Evolutionary conservation across 2,888 invertebrate genomes (phyloP).

Genomic region (Polydrusus pterygomalis): DNA sequence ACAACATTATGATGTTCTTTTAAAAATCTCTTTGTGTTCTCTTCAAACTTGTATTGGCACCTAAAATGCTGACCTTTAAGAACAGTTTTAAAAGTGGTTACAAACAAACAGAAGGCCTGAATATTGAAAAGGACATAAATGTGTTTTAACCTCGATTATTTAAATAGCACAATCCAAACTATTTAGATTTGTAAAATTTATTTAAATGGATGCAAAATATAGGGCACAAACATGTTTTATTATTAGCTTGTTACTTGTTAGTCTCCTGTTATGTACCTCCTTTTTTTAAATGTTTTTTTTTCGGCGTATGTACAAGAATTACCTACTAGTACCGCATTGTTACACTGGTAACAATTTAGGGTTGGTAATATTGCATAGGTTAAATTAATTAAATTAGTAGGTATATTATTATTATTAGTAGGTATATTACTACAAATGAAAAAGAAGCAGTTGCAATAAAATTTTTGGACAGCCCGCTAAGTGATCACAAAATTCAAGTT

Average conservation of each 20-base stretch:
- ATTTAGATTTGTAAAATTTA: slow-evolving; percentile 11
- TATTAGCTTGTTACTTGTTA: background rate
- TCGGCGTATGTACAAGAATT: too few relatives aligned
- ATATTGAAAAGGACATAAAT: slow-evolving; percentile 18
- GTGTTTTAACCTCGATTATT: slow-evolving; percentile 16
- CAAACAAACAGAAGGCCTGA: background rate
- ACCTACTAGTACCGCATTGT: too few relatives aligned
- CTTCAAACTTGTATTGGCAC: background rate
- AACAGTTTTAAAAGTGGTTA: background rate
- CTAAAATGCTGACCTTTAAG: slow-evolving; percentile 4
- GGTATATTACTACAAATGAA: too few relatives aligned
- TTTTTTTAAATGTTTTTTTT: background rate
- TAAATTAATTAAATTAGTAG: too few relatives aligned
- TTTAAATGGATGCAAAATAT: slow-evolving; percentile 16
- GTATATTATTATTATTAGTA: too few relatives aligned
- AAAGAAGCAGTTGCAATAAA: too few relatives aligned
- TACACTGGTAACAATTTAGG: too few relatives aligned
- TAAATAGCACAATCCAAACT: background rate
- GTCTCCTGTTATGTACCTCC: background rate
- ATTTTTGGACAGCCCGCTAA: too few relatives aligned
- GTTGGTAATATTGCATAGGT: too few relatives aligned
- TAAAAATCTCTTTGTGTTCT: background rate
- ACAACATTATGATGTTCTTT: too few relatives aligned
- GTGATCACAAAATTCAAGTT: too few relatives aligned
- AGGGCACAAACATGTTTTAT: slow-evolving; percentile 2